These are phyloP conservation scores for Drosophila melanogaster DNA, from an alignment of 1,140 invertebrate species.

Conservation along the genomic window DNA sequence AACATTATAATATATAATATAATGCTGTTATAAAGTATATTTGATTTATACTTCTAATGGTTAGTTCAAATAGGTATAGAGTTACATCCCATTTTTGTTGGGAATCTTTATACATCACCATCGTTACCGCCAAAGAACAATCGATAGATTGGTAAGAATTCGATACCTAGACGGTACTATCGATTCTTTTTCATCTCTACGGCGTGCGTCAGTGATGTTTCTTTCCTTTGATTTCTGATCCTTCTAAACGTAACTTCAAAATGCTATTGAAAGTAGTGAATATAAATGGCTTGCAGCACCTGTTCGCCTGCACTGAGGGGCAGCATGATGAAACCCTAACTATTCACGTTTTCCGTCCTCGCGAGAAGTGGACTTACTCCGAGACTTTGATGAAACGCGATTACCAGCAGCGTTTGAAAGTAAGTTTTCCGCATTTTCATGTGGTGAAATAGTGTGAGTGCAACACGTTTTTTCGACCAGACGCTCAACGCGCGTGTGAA, in stretches of 20 bases:
- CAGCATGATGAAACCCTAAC: neutral
- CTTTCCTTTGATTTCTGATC: no score
- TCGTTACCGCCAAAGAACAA: no score
- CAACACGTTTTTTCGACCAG: slow-evolving; percentile 16
- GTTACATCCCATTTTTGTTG: no score
- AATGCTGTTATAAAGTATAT: no score
- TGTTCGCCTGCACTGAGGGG: neutral
- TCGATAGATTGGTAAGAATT: no score
- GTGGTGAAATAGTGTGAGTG: neutral
- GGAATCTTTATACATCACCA: no score
- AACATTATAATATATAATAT: no score
- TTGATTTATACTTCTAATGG: no score
- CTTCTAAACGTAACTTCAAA: neutral
- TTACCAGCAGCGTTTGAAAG: slow-evolving; percentile 32
- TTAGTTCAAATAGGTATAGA: no score
- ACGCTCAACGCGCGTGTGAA: slow-evolving; percentile 57
- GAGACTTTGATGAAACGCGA: slow-evolving; percentile 7
- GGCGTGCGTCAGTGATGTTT: no score
- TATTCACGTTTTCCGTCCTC: slow-evolving; percentile 21
- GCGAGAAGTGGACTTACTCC: neutral
- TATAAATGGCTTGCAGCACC: neutral
- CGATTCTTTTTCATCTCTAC: no score
- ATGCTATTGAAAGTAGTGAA: slow-evolving; percentile 38
- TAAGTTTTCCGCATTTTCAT: neutral
- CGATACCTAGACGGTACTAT: no score